Percentiles rank a stretch among this genome's conserved stretches.
Conservation (phyloP, 2,113 vertebrate genomes). For the Sardina pilchardus region DNA sequence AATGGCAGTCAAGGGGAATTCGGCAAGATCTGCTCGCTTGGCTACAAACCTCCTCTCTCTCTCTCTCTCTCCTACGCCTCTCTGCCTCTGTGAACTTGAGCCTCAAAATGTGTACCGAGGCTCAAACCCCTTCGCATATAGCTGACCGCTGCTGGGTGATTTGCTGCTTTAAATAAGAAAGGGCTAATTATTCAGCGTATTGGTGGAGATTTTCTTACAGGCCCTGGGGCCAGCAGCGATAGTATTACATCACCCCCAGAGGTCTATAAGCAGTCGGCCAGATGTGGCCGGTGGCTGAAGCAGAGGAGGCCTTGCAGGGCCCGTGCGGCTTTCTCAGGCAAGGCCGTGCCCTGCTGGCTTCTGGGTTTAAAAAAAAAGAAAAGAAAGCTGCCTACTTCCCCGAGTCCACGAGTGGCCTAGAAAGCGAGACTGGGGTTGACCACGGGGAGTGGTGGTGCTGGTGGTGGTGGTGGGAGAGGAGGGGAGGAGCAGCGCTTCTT, state of each 20-base stretch:
- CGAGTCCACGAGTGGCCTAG: neutral
- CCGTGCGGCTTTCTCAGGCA: constrained; percentile 34
- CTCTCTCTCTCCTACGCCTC: too few relatives aligned
- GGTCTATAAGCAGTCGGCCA: constrained; percentile 62
- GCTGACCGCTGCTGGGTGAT: neutral
- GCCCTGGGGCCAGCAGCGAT: neutral
- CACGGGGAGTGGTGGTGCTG: neutral
- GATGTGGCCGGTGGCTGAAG: constrained; percentile 56
- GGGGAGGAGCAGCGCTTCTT: constrained; percentile 31
- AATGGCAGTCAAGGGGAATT: neutral
- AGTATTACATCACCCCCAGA: constrained; percentile 18
- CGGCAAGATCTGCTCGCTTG: neutral
- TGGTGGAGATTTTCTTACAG: neutral
- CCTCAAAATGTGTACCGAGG: neutral
- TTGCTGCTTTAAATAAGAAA: neutral
- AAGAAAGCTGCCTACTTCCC: neutral
- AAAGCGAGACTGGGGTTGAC: neutral
- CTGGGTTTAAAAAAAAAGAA: neutral
- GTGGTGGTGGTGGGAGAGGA: too few relatives aligned
- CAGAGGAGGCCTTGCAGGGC: constrained; percentile 5
- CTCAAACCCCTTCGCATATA: neutral
- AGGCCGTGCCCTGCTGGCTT: neutral
- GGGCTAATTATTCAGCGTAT: neutral
- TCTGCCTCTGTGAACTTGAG: neutral
- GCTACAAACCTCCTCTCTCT: neutral